A percentile compares a stretch with the other conserved stretches of the same genome.
Evolutionary conservation across 2,797 vertebrate species (phyloP).

Genomic region (Chelonia mydas): DNA sequence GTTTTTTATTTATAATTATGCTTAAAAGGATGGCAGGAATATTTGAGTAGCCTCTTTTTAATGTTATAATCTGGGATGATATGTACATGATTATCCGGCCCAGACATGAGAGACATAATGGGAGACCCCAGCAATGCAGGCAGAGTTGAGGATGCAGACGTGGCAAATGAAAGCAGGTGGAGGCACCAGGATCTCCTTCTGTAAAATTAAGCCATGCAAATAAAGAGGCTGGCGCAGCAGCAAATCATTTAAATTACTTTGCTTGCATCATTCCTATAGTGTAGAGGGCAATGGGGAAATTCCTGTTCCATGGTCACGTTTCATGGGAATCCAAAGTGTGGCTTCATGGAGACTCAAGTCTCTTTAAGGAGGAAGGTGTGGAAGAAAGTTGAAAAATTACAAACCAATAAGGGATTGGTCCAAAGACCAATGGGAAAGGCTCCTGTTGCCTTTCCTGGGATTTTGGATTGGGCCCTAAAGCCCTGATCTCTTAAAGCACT

Average conservation of each 20-base stretch:
- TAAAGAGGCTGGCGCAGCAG: neutral
- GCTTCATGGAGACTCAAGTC: neutral
- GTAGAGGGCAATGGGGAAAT: neutral
- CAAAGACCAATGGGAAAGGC: neutral
- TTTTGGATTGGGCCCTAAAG: neutral
- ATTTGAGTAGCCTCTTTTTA: neutral
- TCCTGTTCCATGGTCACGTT: neutral
- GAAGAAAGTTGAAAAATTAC: neutral
- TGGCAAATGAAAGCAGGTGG: neutral
- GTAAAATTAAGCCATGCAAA: neutral
- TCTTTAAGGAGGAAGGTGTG: neutral
- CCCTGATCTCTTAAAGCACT: neutral
- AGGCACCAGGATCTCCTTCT: neutral
- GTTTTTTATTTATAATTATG: neutral
- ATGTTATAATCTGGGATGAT: neutral
- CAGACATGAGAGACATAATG: neutral
- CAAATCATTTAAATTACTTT: neutral
- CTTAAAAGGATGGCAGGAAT: neutral
- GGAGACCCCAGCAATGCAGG: neutral
- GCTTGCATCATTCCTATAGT: neutral
- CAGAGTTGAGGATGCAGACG: neutral
- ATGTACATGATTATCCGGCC: neutral
- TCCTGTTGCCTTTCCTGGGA: neutral
- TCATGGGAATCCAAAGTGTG: neutral
- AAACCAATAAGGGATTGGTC: neutral